phyloP scores from a whole-genome alignment of 2,113 vertebrate species.

The Scytalopus superciliaris region DNA sequence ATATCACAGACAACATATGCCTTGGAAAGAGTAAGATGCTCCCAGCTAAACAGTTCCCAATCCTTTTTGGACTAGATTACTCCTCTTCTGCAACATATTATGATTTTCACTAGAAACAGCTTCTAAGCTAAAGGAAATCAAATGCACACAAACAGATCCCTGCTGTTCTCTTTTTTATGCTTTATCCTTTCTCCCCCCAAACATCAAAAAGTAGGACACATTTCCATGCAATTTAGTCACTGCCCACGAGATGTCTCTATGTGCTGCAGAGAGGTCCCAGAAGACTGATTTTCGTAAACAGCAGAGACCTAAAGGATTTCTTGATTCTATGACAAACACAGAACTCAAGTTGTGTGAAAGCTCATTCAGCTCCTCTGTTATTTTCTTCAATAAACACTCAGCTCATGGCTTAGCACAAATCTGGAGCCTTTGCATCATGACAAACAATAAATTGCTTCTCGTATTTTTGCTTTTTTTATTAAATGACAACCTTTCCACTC shows the following conservation, averaged over 20 bases:
- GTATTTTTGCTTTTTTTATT: background rate
- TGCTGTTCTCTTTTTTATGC: background rate
- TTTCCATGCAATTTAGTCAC: background rate
- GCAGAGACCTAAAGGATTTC: background rate
- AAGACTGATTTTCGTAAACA: background rate
- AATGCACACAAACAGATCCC: background rate
- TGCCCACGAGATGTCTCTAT: slow-evolving; percentile 52
- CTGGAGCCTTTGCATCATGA: background rate
- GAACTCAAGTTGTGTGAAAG: background rate
- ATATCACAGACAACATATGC: background rate
- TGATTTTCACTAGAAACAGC: background rate
- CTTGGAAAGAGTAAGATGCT: background rate
- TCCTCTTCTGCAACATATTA: background rate
- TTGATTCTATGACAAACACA: background rate
- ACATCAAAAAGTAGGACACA: background rate
- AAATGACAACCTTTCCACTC: background rate
- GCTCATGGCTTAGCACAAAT: background rate
- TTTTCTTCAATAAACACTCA: background rate
- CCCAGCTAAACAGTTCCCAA: background rate
- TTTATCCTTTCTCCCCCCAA: background rate
- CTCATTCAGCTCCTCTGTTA: background rate
- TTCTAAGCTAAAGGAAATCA: background rate
- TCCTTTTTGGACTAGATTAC: background rate
- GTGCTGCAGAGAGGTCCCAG: background rate
- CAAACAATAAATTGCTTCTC: background rate